A percentile compares a stretch with the other conserved stretches of the same genome.
Evolutionary conservation across 2,888 invertebrate genomes (phyloP).

Genomic region (Polymixis lichenea): DNA sequence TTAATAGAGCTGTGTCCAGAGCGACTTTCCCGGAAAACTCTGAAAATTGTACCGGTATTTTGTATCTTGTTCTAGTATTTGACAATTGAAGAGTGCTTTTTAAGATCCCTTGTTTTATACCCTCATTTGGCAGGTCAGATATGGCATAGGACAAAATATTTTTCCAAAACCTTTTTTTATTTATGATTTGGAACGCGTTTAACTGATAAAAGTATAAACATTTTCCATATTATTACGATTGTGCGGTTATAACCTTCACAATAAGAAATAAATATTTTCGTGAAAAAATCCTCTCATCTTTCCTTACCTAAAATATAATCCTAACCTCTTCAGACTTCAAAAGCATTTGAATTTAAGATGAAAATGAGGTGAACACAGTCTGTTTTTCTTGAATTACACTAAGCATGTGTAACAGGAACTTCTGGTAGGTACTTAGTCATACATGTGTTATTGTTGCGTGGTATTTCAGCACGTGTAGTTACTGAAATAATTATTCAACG

Average conservation of each 20-base stretch:
- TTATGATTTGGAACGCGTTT: neutral
- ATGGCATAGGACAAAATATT: neutral
- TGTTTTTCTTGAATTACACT: conserved; percentile 39
- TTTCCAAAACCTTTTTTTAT: neutral
- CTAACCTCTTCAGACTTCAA: neutral
- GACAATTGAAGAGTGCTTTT: neutral
- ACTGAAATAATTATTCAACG: conserved; percentile 17
- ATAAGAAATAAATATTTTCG: conserved; percentile 1
- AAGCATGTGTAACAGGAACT: conserved; percentile 13
- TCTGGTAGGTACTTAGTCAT: neutral
- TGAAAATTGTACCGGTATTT: neutral
- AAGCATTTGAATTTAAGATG: conserved; percentile 15
- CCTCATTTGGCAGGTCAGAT: neutral
- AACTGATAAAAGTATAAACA: neutral
- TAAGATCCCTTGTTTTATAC: neutral
- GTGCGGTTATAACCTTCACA: neutral
- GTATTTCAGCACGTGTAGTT: conserved; percentile 8
- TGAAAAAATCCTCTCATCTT: neutral
- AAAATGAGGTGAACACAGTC: neutral
- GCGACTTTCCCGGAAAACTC: neutral
- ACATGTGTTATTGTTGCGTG: conserved; percentile 2
- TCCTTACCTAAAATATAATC: neutral
- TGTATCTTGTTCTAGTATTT: neutral
- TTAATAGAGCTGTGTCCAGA: conserved; percentile 2
- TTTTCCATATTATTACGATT: neutral